These are phyloP conservation scores for Sialis lutaria DNA, from an alignment of 2,888 invertebrate genomes.

Conservation along the genomic window DNA sequence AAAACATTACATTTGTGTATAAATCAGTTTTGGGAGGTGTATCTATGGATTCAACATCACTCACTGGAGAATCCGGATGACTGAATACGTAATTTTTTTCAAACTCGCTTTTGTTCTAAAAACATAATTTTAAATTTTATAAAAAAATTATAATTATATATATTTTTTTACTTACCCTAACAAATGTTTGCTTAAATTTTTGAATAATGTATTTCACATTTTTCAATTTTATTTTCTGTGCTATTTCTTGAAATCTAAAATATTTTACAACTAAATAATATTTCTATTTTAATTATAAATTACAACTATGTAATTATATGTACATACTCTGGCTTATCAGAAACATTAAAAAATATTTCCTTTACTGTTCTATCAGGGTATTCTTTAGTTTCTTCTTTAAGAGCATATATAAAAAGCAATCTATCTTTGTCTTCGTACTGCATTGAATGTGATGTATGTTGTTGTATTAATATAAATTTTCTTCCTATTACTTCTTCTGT, in stretches of 20 bases:
- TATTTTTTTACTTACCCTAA: no score
- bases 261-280: not conserved
- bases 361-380: not conserved
- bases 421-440: slow-evolving; percentile 3
- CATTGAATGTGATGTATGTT: slow-evolving; percentile 1
- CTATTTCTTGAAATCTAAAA: slow-evolving; percentile 1
- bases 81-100: no score
- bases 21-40: slow-evolving; percentile 3
- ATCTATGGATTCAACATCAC: no score
- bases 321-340: slow-evolving; percentile 3
- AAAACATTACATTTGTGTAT: slow-evolving; percentile 2
- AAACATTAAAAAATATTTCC: slow-evolving; percentile 4
- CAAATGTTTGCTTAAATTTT: no score
- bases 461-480: slow-evolving; percentile 2
- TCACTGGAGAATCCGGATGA: no score
- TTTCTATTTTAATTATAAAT: not conserved
- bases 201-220: not conserved
- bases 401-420: slow-evolving; percentile 1
- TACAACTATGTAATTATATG: not conserved
- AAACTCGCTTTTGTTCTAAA: no score
- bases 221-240: slow-evolving; percentile 1
- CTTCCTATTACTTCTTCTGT: not conserved
- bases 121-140: no score
- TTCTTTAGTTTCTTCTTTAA: not conserved
- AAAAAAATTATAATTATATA: no score